Conservation (phyloP, 2,888 invertebrate species). For the Dendrolimus pini region DNA sequence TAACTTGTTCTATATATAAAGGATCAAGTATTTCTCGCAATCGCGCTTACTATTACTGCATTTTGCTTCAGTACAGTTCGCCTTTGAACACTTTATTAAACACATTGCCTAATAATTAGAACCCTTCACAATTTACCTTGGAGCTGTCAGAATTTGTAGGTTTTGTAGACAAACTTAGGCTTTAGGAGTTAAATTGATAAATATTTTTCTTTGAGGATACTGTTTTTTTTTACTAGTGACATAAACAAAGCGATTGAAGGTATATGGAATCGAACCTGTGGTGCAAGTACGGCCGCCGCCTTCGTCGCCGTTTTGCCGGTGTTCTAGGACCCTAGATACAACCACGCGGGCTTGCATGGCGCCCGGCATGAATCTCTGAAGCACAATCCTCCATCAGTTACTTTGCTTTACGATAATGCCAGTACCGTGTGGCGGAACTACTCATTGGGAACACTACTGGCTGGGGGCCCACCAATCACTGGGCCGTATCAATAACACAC, state of each 20-base stretch:
- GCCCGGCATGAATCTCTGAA: slow-evolving; percentile 43
- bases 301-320: slow-evolving; percentile 66
- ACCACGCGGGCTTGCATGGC: slow-evolving; percentile 58
- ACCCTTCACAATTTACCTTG: slow-evolving; percentile 60
- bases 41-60: not conserved
- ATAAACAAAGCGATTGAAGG: slow-evolving; percentile 13
- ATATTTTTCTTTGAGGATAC: slow-evolving; percentile 22
- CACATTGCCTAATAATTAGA: slow-evolving; percentile 23
- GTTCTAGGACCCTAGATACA: slow-evolving; percentile 48
- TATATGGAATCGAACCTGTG: slow-evolving; percentile 48
- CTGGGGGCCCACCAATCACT: slow-evolving; percentile 43
- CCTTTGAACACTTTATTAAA: slow-evolving; percentile 10
- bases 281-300: slow-evolving; percentile 53
- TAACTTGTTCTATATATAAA: not conserved
- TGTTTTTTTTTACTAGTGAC: slow-evolving; percentile 15
- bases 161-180: slow-evolving; percentile 17
- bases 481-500: slow-evolving; percentile 61
- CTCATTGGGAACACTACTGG: slow-evolving; percentile 50
- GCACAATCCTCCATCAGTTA: slow-evolving; percentile 65
- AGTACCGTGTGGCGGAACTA: slow-evolving; percentile 34
- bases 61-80: not conserved
- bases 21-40: not conserved
- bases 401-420: slow-evolving; percentile 34
- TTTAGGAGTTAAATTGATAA: slow-evolving; percentile 10
- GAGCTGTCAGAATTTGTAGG: slow-evolving; percentile 35